Percentiles rank a stretch among this genome's conserved stretches.
phyloP scores from a whole-genome alignment of 2,797 vertebrate species.

The Enteromius afrohamiltoni region DNA sequence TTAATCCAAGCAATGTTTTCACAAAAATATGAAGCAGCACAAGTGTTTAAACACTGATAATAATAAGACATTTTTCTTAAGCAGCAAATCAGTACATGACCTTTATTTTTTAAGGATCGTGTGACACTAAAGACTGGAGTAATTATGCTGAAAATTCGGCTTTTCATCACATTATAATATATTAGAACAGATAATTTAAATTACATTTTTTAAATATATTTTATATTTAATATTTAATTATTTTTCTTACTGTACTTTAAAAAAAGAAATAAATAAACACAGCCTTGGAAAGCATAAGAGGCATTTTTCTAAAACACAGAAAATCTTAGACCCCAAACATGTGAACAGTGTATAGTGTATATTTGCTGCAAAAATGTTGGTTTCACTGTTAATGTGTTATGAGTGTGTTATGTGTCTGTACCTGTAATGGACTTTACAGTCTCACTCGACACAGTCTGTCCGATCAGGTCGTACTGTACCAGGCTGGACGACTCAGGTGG shows the following conservation, averaged over 20 bases:
- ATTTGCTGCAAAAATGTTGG: neutral
- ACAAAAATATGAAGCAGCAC: neutral
- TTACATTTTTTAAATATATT: no score
- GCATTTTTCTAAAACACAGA: neutral
- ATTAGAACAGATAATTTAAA: neutral
- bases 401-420: conserved; percentile 61
- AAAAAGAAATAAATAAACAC: no score
- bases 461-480: conserved; percentile 95
- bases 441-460: conserved; percentile 95
- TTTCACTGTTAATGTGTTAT: neutral
- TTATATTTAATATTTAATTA: neutral
- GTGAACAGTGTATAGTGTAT: neutral
- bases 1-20: neutral
- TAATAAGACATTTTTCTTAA: neutral
- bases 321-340: neutral
- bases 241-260: neutral
- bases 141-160: neutral
- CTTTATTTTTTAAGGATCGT: neutral
- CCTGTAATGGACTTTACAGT: conserved; percentile 97
- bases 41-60: neutral
- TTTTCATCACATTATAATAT: neutral
- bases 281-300: neutral
- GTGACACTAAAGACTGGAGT: neutral
- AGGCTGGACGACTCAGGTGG: conserved; percentile 97
- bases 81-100: neutral